Percentiles rank a stretch among this genome's conserved stretches.
phyloP scores from a whole-genome alignment of 2,113 vertebrate genomes.

The Glareola pratincola region DNA sequence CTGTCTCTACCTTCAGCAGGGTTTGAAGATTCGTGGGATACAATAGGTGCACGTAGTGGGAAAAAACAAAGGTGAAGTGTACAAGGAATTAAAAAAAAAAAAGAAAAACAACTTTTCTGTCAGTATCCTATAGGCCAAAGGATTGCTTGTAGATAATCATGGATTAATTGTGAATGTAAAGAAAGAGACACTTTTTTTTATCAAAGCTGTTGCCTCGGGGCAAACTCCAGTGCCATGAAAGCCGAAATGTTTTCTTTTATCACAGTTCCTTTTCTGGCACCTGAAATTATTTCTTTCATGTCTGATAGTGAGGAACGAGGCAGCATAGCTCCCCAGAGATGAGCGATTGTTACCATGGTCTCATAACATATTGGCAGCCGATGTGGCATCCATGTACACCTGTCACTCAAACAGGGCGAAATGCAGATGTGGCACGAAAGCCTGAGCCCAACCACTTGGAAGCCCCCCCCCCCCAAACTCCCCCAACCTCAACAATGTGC shows the following conservation, averaged over 20 bases:
- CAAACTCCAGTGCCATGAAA: slow-evolving; percentile 75
- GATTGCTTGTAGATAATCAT: slow-evolving; percentile 68
- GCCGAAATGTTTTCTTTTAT: slow-evolving; percentile 79
- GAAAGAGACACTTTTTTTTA: slow-evolving; percentile 78
- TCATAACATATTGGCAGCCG: slow-evolving; percentile 81
- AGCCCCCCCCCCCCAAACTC: background rate
- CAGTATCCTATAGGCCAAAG: slow-evolving; percentile 53
- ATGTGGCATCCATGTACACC: slow-evolving; percentile 80
- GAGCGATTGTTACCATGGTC: slow-evolving; percentile 78
- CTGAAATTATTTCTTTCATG: slow-evolving; percentile 89
- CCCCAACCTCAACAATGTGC: too few species aligned
- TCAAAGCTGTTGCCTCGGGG: slow-evolving; percentile 83
- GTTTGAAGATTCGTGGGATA: slow-evolving; percentile 43
- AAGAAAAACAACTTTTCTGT: slow-evolving; percentile 22
- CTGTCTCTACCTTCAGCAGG: slow-evolving; percentile 18
- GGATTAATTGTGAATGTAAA: slow-evolving; percentile 79
- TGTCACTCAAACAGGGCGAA: slow-evolving; percentile 78
- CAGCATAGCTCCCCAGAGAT: slow-evolving; percentile 81
- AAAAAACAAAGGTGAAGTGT: slow-evolving; percentile 20
- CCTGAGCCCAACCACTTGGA: background rate
- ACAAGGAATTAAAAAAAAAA: background rate
- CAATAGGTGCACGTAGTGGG: slow-evolving; percentile 1
- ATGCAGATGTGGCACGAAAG: slow-evolving; percentile 62
- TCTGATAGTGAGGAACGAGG: slow-evolving; percentile 75
- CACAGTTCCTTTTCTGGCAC: slow-evolving; percentile 75